Evolutionary conservation across 2,113 vertebrate genomes (phyloP), one percentile per base, ranked within the genome.

Genomic region (Eulemur rufifrons): DNA sequence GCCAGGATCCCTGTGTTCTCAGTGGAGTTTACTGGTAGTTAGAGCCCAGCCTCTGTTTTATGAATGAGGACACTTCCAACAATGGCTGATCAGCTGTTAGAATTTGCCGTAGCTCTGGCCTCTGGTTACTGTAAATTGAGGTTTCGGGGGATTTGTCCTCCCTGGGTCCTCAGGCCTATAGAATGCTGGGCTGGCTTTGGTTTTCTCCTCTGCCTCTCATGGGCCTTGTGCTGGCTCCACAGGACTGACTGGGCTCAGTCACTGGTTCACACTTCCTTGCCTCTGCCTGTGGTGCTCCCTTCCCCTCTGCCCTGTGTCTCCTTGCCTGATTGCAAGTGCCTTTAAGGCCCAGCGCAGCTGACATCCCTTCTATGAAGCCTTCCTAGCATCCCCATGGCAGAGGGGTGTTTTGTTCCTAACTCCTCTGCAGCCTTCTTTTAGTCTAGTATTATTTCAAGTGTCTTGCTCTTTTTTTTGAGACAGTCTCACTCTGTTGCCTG

Each of bases 161-260:
- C 37, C 0, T 23, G 4, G 29, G 42, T 17, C 42, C 52, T n/a
- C 1, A 0, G 3, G 61, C 34, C 69, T 42, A 10, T 23, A n/a
- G 17, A 29, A 17, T 7, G 14, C 45, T n/a, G 54, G 37, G n/a
- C 0, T 69, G 54, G 29, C 54, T 63, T 17, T n/a, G 56, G 54
- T 25, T 32, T 47, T 54, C 64, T 74, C 4, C 73, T 52, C 29
- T 66, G 29, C 71, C 23, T 1, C n/a, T 52, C 25, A 27, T 1
- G 6, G 15, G 34, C 69, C 23, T 29, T 47, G 85, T 39, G 12
- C 9, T 34, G 32, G 45, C 63, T 68, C 37, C 66, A 17, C 0
- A 50, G 81, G 39, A 25, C 71, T 2, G 32, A 23, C 27, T 29
- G 29, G 50, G 42, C 80, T 27, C 52, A 20, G 1, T 10, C 15